These are phyloP conservation scores for Harpalus rubripes DNA, from an alignment of 2,888 invertebrate genomes.

Conservation along the genomic window DNA sequence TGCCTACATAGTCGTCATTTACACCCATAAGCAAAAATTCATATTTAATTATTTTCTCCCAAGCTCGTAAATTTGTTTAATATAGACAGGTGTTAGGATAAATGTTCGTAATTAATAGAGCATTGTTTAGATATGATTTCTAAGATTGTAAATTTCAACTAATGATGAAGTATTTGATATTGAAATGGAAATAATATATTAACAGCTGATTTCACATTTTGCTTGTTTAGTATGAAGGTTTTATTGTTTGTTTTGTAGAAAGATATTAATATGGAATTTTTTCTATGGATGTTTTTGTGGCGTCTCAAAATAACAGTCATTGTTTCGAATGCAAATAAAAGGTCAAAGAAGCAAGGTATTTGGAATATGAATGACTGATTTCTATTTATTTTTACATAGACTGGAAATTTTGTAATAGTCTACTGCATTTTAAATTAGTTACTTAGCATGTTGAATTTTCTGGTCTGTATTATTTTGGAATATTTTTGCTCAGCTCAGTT, in stretches of 20 bases:
- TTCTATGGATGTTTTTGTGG: neutral
- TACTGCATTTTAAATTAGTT: too few species aligned
- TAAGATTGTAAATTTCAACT: conserved; percentile 8
- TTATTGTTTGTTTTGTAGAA: neutral
- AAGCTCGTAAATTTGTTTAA: conserved; percentile 29
- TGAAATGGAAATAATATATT: neutral
- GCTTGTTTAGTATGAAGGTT: neutral
- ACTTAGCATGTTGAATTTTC: too few species aligned
- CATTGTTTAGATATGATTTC: conserved; percentile 40
- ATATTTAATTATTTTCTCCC: conserved; percentile 62
- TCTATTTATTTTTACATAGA: conserved; percentile 8
- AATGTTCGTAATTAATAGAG: conserved; percentile 40
- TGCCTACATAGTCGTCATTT: conserved; percentile 49
- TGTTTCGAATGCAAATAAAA: conserved; percentile 15
- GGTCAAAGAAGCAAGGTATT: conserved; percentile 4
- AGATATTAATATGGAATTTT: neutral
- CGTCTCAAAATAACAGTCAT: neutral
- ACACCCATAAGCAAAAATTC: conserved; percentile 30
- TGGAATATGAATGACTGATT: conserved; percentile 14
- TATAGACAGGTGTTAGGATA: conserved; percentile 47
- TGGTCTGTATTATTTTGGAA: too few species aligned
- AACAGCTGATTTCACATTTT: neutral
- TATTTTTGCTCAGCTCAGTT: too few species aligned
- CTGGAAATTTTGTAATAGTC: neutral
- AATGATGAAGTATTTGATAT: neutral